Conservation (phyloP, 2,113 vertebrate species). For the Solenodon paradoxus region DNA sequence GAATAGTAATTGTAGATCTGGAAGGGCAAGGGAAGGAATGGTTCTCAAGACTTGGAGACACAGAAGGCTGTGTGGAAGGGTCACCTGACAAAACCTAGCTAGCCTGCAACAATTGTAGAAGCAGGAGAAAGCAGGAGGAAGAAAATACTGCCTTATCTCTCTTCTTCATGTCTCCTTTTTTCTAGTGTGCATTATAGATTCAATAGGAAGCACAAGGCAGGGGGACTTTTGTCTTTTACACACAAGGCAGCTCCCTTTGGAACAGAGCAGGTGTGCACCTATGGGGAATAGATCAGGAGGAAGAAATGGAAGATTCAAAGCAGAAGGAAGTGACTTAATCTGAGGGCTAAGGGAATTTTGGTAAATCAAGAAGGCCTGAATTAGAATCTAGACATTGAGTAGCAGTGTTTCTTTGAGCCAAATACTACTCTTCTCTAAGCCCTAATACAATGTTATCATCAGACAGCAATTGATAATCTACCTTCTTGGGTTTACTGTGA, state of each 20-base stretch:
- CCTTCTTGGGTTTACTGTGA: background rate
- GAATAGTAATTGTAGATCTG: background rate
- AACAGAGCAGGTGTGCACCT: background rate
- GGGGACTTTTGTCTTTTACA: background rate
- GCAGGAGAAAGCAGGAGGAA: background rate
- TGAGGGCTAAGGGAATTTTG: background rate
- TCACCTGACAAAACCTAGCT: no score
- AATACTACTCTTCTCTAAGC: background rate
- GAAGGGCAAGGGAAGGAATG: background rate
- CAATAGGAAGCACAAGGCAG: background rate
- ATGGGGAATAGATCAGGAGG: background rate
- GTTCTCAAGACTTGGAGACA: background rate
- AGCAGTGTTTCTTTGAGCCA: background rate
- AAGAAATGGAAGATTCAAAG: background rate
- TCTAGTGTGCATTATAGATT: background rate
- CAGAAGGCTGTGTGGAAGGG: background rate
- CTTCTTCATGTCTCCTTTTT: background rate
- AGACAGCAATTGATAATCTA: background rate
- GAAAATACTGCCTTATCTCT: background rate
- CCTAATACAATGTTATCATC: background rate
- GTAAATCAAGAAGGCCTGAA: background rate
- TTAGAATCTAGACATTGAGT: background rate
- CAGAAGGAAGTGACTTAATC: background rate
- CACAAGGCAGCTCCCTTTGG: background rate
- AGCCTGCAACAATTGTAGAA: fast-evolving